These are phyloP conservation scores for Hemithea aestivaria DNA, from an alignment of 2,888 invertebrate species.

Conservation along the genomic window DNA sequence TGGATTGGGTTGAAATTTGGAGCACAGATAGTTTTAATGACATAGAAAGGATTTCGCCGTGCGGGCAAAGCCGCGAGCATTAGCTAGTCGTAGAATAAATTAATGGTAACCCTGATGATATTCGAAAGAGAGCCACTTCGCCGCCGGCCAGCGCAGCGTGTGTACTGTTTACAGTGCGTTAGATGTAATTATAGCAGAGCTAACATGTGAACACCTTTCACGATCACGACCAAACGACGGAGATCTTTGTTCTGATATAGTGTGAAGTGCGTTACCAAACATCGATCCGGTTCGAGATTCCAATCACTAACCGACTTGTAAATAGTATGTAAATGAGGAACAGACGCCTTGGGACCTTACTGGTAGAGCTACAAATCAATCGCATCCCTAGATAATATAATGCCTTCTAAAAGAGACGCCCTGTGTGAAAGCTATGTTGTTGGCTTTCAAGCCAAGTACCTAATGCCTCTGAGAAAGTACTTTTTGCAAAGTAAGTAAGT, in stretches of 20 bases:
- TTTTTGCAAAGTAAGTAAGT: too few relatives aligned
- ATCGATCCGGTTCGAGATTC: conserved; percentile 21
- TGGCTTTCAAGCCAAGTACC: conserved; percentile 6
- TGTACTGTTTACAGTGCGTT: conserved; percentile 63
- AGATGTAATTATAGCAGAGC: conserved; percentile 61
- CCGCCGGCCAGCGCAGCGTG: conserved; percentile 31
- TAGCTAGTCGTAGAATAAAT: too few relatives aligned
- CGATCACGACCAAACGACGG: conserved; percentile 41
- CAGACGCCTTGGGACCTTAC: conserved; percentile 14
- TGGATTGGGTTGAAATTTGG: too few relatives aligned
- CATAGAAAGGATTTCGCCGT: too few relatives aligned
- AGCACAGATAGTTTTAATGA: too few relatives aligned
- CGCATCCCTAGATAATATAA: conserved; percentile 11
- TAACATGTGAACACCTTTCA: conserved; percentile 45
- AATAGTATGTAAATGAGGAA: conserved; percentile 19
- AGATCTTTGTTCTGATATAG: conserved; percentile 37
- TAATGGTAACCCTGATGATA: conserved; percentile 32
- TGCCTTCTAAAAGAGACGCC: conserved; percentile 8
- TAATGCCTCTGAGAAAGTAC: too few relatives aligned
- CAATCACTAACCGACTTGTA: conserved; percentile 15
- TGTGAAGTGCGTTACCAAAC: conserved; percentile 31
- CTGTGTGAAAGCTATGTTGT: conserved; percentile 14
- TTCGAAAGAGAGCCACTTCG: conserved; percentile 5
- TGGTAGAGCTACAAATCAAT: conserved; percentile 17
- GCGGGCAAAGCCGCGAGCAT: too few relatives aligned